Percentiles rank a stretch among this genome's conserved stretches.
Conservation (phyloP, 2,113 vertebrate genomes). For the Peucedramus taeniatus region DNA sequence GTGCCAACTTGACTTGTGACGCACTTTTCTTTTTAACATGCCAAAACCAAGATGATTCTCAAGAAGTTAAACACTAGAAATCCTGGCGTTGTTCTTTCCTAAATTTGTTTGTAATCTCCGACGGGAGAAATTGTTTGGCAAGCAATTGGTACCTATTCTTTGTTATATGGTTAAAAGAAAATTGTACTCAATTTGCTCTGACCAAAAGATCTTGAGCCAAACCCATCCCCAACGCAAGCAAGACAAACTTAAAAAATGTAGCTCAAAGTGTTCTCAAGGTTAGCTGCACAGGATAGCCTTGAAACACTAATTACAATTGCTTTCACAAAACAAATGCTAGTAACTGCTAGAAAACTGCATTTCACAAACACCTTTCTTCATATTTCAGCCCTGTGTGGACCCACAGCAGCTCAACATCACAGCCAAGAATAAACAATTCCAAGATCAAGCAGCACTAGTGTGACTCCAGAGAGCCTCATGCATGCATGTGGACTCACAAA, state of each 20-base stretch:
- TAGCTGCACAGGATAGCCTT: not conserved
- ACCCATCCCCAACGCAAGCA: not conserved
- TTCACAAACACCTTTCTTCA: not conserved
- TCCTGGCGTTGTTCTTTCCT: not conserved
- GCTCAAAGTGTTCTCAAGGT: not conserved
- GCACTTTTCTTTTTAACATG: not conserved
- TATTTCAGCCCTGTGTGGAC: not conserved
- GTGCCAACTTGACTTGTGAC: conserved; percentile 28
- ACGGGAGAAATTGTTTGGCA: not conserved
- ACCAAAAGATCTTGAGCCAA: not conserved
- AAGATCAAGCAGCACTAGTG: not conserved
- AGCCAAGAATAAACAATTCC: not conserved
- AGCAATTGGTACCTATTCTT: conserved; percentile 1
- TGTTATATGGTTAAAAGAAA: not conserved
- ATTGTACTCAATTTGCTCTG: not conserved
- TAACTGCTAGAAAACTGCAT: not conserved
- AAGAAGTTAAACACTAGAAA: conserved; percentile 14
- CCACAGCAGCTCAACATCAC: not conserved
- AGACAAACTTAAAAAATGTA: not conserved
- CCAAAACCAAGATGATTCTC: conserved; percentile 26
- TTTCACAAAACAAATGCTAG: not conserved
- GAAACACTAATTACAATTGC: not conserved
- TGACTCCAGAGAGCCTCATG: not conserved
- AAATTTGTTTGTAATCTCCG: conserved; percentile 3
- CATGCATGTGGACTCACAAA: fast-evolving